Evolutionary conservation across 2,888 invertebrate genomes (phyloP).

Genomic region (Drosophila fungiperda): DNA sequence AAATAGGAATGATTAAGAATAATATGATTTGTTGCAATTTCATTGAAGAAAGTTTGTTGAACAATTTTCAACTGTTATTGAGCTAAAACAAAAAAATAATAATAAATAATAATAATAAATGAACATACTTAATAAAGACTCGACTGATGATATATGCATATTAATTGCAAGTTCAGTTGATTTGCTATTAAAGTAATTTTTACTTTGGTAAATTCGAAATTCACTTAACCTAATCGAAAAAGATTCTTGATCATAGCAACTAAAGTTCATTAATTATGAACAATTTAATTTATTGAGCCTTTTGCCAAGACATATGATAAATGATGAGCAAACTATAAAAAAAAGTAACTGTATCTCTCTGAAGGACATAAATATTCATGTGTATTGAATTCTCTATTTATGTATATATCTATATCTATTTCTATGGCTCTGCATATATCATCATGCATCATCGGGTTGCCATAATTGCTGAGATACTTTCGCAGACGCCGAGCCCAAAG

Average conservation of each 20-base stretch:
- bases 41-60: background rate
- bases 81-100: background rate
- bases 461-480: slow-evolving; percentile 48
- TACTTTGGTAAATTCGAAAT: background rate
- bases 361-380: background rate
- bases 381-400: background rate
- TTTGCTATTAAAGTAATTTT: no score
- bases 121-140: no score
- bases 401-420: background rate
- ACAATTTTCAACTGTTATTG: background rate
- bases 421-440: slow-evolving; percentile 15
- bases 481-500: slow-evolving; percentile 12
- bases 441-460: slow-evolving; percentile 46
- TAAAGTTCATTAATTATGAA: background rate
- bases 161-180: no score
- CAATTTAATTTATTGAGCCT: background rate
- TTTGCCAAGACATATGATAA: background rate
- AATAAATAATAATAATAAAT: no score
- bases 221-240: background rate
- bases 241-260: background rate
- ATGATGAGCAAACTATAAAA: slow-evolving; percentile 1
- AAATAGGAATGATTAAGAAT: background rate
- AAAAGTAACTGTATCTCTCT: background rate
- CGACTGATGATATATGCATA: no score
- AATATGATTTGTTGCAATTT: background rate